Evolutionary conservation across 2,888 invertebrate genomes (phyloP).

Genomic region (Troides helena): DNA sequence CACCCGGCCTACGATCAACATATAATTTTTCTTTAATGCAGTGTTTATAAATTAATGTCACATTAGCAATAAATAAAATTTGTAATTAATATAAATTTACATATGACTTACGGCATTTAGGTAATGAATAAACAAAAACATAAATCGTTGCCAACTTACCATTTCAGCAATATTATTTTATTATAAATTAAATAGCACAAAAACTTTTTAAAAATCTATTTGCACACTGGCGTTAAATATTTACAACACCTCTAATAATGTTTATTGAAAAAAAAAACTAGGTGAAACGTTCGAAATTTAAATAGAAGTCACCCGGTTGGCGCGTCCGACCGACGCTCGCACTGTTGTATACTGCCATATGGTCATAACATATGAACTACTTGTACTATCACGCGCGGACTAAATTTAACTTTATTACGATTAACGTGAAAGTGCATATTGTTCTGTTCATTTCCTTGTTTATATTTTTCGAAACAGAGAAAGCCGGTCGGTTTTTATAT

Average conservation of each 20-base stretch:
- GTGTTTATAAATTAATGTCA: neutral
- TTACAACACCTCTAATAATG: neutral
- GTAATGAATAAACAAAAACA: slow-evolving; percentile 33
- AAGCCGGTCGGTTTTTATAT: slow-evolving; percentile 11
- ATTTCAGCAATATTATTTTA: slow-evolving; percentile 29
- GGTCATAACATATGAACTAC: slow-evolving; percentile 25
- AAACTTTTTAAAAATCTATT: slow-evolving; percentile 13
- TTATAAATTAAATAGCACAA: slow-evolving; percentile 8
- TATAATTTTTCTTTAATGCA: neutral
- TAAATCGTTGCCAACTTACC: slow-evolving; percentile 43
- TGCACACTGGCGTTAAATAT: slow-evolving; percentile 1
- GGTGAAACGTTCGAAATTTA: slow-evolving; percentile 25
- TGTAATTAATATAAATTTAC: neutral
- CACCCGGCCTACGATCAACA: neutral
- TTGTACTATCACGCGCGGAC: slow-evolving; percentile 12
- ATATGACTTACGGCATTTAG: slow-evolving; percentile 11
- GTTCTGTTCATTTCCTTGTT: slow-evolving; percentile 6
- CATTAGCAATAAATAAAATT: neutral
- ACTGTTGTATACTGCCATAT: slow-evolving; percentile 28
- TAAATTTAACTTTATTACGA: slow-evolving; percentile 15
- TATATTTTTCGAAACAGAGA: slow-evolving; percentile 18
- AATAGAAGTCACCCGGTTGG: slow-evolving; percentile 23
- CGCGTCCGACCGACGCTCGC: slow-evolving; percentile 30
- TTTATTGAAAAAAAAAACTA: slow-evolving; percentile 9
- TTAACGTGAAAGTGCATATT: slow-evolving; percentile 3